Base-by-base conservation (phyloP, 2,113 vertebrate species). In the Dipodomys stephensi region DNA sequence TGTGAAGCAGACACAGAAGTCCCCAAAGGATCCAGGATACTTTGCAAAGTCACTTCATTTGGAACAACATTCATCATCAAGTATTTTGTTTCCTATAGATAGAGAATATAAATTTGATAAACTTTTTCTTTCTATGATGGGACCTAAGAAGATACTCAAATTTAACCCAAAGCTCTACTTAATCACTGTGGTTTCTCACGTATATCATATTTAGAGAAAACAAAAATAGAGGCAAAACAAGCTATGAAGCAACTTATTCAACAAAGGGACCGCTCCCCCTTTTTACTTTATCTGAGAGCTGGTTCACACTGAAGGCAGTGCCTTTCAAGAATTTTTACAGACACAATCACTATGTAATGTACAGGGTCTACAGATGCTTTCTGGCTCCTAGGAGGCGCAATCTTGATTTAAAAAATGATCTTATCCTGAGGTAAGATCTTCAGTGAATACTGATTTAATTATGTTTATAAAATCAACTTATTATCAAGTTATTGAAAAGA, bases 21-120 rank as follows among this genome's bases (percentile, higher is more conserved):
- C 32, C 39, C 18, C 57, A 80, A 87, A 60, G 8, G 4, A 67
- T 9, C 22, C 20, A 76, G 62, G 64, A n/a, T 13, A 76, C 7
- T 72, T 64, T 69, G n/a, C 13, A 35, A 78, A 72, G 11, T 91
- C 65, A 83, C 74, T 85, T 91, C 53, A 78, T 77, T 53, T 69
- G 27, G 30, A 91, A 79, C 83, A 74, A 77, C 6, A 18, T 1
- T 3, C 27, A 12, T 0, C 0, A 39, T 57, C 60, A 46, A 68
- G 16, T 46, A 19, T 49, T 11, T 86, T 85, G 19, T 20, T 88
- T 32, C 46, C 7, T 71, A 1, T 76, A 23, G 3, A 16, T 57
- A 80, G 12, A 8, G 13, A 46, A 80, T 91, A 35, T 72, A 44
- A 53, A 9, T 86, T 74, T 57, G 60, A 72, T 35, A 28, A 94